Percentiles rank a stretch among this genome's conserved stretches.
Conservation (phyloP, 2,113 vertebrate genomes). For the Heterotilapia buettikoferi region DNA sequence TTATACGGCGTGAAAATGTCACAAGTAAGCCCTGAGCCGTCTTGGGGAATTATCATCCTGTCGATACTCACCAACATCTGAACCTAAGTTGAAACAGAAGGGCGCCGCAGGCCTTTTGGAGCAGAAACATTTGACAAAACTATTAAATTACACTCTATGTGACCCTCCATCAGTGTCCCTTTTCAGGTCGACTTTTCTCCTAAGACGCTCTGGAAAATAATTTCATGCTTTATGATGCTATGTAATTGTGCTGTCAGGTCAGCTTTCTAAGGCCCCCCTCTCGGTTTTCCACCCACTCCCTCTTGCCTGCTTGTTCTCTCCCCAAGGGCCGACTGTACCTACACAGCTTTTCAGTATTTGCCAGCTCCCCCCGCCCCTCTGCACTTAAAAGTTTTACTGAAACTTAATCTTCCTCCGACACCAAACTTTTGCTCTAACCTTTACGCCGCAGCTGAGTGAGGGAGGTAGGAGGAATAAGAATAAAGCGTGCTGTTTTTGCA, state of each 20-base stretch:
- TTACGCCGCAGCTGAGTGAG: not conserved
- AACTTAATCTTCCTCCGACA: conserved; percentile 3
- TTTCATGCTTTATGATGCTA: conserved; percentile 37
- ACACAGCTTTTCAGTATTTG: not conserved
- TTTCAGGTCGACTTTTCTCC: not conserved
- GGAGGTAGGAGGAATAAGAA: not conserved
- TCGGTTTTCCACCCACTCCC: not conserved
- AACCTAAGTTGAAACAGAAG: not conserved
- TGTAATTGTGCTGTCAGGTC: conserved; percentile 47
- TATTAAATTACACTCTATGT: not conserved
- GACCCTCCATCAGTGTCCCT: not conserved
- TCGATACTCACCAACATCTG: not conserved
- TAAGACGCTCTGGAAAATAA: not conserved
- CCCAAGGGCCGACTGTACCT: not conserved
- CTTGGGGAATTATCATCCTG: not conserved
- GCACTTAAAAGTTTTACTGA: not conserved
- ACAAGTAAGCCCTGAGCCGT: not conserved
- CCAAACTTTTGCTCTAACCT: conserved; percentile 8
- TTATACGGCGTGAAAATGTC: conserved; percentile 18
- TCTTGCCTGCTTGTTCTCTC: not conserved
- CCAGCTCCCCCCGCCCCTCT: not conserved
- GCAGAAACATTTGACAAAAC: not conserved
- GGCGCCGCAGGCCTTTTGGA: not conserved
- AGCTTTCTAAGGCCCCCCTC: not conserved
- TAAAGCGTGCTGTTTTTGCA: not conserved